Conservation (phyloP, 2,797 vertebrate species). For the Macroramphosus scolopax region DNA sequence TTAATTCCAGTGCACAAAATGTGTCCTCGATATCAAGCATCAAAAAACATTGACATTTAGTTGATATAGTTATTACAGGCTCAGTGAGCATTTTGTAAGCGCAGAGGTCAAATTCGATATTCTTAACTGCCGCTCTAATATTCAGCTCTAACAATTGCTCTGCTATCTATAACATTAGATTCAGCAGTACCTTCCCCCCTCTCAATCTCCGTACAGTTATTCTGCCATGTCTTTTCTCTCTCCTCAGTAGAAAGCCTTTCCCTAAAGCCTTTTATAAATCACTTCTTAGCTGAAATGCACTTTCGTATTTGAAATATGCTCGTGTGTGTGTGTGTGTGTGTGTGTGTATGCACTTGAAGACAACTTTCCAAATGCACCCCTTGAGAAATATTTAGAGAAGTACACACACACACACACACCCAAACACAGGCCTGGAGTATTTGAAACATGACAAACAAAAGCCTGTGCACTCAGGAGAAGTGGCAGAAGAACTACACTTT, state of each 20-base stretch:
- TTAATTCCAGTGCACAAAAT: too few species aligned
- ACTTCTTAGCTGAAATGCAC: slow-evolving; percentile 67
- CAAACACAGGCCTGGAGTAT: slow-evolving; percentile 29
- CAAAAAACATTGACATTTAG: too few species aligned
- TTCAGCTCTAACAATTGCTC: slow-evolving; percentile 38
- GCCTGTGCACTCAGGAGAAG: too few species aligned
- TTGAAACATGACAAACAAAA: slow-evolving; percentile 46
- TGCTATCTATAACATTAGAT: slow-evolving; percentile 50
- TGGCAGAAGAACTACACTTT: too few species aligned
- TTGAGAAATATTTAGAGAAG: slow-evolving; percentile 40
- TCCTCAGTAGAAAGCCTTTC: slow-evolving; percentile 56
- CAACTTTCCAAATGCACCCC: slow-evolving; percentile 43
- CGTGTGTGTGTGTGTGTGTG: slow-evolving; percentile 11
- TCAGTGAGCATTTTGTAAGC: slow-evolving; percentile 24
- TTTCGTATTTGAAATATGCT: slow-evolving; percentile 63
- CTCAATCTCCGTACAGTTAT: slow-evolving; percentile 56
- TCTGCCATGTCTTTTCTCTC: slow-evolving; percentile 51
- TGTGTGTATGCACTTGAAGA: slow-evolving; percentile 12
- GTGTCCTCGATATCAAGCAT: too few species aligned
- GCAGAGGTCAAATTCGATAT: slow-evolving; percentile 12
- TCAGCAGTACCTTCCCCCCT: slow-evolving; percentile 46
- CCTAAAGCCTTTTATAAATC: slow-evolving; percentile 68
- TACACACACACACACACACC: slow-evolving; percentile 5
- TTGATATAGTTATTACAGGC: too few species aligned
- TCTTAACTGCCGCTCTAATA: slow-evolving; percentile 28